Evolutionary conservation across 2,797 vertebrate species (phyloP), one percentile per base, ranked within the genome.

Genomic region (Lepus oiostolus): DNA sequence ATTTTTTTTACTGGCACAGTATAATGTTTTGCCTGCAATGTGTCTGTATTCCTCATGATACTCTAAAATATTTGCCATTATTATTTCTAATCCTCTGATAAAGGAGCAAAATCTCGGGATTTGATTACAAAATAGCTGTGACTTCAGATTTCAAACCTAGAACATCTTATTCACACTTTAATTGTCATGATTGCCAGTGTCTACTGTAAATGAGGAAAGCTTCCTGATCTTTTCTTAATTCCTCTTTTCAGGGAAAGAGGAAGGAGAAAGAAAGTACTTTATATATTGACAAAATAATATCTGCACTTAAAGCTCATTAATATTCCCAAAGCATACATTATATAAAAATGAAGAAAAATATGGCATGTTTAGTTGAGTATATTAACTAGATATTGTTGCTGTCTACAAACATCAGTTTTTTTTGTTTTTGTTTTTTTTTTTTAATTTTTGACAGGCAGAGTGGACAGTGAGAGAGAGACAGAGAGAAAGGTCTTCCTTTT

Each of bases 241-340:
- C 4, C 0, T 4, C 10, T 72, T n/a, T 80, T 17, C 28, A 30
- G 19, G 35, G 26, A 6, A 72, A 47, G 42, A 47, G 42, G 47
- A 47, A 24, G 3, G n/a, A 54, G 13, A 9, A 58, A 26, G 11
- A 38, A 1, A 93, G 11, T 30, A 52, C 4, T 30, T 91, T 4
- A 35, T 13, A 2, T 5, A 42, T 22, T 50, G 3, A 88, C 4
- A 88, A 32, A 60, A 58, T 32, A 63, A 72, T 22, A 19, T 11
- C 72, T 93, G 72, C 80, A 74, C 35, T 74, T 62, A 62, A 80
- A 88, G 68, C 42, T 42, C 13, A 68, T 75, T 80, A 70, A 32
- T 28, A 62, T 30, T 54, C 6, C 10, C 16, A 70, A 68, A 2
- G 24, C 60, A 26, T 16, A 14, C 0, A 72, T 67, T 72, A 67